phyloP scores from a whole-genome alignment of 1,140 invertebrate species.

The Meloidogyne exigua region DNA sequence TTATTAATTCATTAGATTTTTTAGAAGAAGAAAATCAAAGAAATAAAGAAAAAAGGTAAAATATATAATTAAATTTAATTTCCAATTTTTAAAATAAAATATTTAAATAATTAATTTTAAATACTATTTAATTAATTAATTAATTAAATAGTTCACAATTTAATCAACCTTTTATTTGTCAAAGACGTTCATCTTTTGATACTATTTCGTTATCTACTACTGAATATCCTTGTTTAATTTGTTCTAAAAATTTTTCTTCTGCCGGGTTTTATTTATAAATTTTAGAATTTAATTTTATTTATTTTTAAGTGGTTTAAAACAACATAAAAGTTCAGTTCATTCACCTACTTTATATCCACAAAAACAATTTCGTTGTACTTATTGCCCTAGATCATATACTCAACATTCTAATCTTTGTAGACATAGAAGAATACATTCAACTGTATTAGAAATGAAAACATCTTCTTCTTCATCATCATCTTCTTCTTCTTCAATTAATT shows the following conservation, averaged over 20 bases:
- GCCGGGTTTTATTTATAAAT: background rate
- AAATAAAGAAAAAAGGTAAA: background rate
- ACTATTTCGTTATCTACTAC: background rate
- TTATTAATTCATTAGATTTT: background rate
- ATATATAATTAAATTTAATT: slow-evolving; percentile 3
- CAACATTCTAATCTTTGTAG: slow-evolving; percentile 99
- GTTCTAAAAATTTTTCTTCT: background rate
- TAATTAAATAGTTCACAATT: no score
- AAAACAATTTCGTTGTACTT: slow-evolving; percentile 77
- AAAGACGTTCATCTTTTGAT: background rate
- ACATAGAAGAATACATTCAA: slow-evolving; percentile 91
- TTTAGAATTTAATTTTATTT: background rate
- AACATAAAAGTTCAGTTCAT: background rate
- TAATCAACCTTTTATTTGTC: no score
- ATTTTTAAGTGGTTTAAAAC: background rate
- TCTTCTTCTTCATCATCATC: background rate
- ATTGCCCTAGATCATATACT: slow-evolving; percentile 74
- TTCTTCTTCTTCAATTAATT: background rate
- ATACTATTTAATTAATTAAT: no score
- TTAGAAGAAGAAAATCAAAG: slow-evolving; percentile 10
- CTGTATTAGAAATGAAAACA: background rate
- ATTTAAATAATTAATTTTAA: no score
- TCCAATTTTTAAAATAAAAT: no score
- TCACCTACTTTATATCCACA: slow-evolving; percentile 2
- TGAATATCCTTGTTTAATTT: background rate